Percentiles rank a stretch among this genome's conserved stretches.
These are phyloP conservation scores for Stictonetta naevosa DNA, from an alignment of 2,113 vertebrate species.

Conservation along the genomic window DNA sequence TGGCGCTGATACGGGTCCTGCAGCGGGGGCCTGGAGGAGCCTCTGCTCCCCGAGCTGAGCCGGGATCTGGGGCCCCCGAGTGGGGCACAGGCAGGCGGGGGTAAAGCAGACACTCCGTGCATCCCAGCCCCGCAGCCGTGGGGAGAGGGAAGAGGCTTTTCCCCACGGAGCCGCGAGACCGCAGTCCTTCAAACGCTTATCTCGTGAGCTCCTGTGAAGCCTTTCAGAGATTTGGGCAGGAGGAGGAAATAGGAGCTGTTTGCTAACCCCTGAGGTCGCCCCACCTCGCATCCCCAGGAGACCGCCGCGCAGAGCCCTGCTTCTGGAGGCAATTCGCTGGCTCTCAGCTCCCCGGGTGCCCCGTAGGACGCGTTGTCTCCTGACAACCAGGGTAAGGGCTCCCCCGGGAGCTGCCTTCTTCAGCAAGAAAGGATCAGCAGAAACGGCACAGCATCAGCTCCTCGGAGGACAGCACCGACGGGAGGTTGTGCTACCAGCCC, in stretches of 20 bases:
- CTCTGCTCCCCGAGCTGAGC: neutral
- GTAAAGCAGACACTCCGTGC: neutral
- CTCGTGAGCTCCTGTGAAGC: neutral
- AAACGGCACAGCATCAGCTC: neutral
- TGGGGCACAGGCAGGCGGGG: rapidly evolving
- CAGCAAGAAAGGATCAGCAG: neutral
- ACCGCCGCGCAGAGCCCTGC: neutral
- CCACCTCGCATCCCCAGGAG: neutral
- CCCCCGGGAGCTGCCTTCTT: rapidly evolving
- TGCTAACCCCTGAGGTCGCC: neutral
- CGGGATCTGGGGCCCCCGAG: neutral
- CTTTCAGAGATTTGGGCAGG: neutral
- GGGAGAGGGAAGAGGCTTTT: neutral
- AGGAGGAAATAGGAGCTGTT: neutral
- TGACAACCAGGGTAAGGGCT: neutral
- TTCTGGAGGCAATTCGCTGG: neutral
- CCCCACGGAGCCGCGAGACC: rapidly evolving
- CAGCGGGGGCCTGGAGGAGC: neutral
- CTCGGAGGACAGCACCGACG: rapidly evolving
- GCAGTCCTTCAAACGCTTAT: neutral
- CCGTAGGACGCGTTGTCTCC: neutral
- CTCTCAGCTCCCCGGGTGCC: rapidly evolving
- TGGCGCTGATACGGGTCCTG: neutral
- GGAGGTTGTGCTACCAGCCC: neutral
- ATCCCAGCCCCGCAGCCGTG: neutral